phyloP scores from a whole-genome alignment of 2,797 vertebrate genomes.

The Gymnoscopelus braueri region DNA sequence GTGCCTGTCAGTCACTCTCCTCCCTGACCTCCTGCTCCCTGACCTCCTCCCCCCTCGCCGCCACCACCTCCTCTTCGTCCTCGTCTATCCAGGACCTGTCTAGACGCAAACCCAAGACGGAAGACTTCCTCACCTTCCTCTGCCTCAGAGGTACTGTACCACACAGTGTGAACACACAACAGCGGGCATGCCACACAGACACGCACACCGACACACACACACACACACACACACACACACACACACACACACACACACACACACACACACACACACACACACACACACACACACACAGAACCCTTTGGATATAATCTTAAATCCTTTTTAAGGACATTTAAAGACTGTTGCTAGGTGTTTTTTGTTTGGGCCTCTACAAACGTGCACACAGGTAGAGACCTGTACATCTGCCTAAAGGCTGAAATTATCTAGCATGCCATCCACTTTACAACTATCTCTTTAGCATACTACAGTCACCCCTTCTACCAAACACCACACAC shows the following conservation, averaged over 20 bases:
- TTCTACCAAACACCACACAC: slow-evolving; percentile 16
- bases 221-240: neutral
- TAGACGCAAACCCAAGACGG: slow-evolving; percentile 98
- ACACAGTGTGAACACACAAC: neutral
- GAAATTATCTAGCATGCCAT: slow-evolving; percentile 68
- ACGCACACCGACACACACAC: neutral
- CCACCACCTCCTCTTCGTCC: slow-evolving; percentile 77
- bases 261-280: neutral
- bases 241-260: slow-evolving; percentile 3
- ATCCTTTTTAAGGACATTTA: no score
- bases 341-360: no score
- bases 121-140: slow-evolving; percentile 99
- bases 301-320: no score
- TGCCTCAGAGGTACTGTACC: slow-evolving; percentile 93
- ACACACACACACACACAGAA: slow-evolving; percentile 14
- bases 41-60: slow-evolving; percentile 35
- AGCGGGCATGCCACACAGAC: neutral
- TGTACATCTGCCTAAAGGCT: slow-evolving; percentile 51
- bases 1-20: slow-evolving; percentile 30
- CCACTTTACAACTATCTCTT: slow-evolving; percentile 65
- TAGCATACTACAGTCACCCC: slow-evolving; percentile 68
- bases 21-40: slow-evolving; percentile 67
- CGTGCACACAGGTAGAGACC: slow-evolving; percentile 35
- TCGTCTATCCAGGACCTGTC: slow-evolving; percentile 96
- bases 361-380: no score